Percentiles rank a stretch among this genome's conserved stretches.
phyloP scores from a whole-genome alignment of 2,888 invertebrate species.

The Halictus ligatus region DNA sequence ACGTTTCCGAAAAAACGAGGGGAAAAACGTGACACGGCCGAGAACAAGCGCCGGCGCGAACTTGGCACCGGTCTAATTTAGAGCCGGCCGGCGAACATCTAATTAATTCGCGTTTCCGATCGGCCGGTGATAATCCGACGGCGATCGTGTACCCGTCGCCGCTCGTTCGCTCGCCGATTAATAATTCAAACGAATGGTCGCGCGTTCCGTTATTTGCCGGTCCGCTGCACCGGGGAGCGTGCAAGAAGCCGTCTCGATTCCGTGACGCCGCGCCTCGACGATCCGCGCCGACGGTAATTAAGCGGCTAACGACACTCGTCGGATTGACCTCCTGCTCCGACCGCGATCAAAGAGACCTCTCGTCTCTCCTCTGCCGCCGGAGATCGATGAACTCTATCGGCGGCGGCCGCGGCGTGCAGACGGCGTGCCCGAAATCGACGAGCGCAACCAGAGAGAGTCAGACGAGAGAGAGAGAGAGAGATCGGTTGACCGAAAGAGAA shows the following conservation, averaged over 20 bases:
- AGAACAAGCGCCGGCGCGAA: neutral
- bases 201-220: neutral
- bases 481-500: neutral
- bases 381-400: slow-evolving; percentile 68
- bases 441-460: neutral
- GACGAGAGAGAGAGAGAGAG: neutral
- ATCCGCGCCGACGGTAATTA: slow-evolving; percentile 59
- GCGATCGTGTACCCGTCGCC: neutral
- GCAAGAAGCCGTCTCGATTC: slow-evolving; percentile 20
- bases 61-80: neutral
- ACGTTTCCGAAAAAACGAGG: neutral
- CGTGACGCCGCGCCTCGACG: slow-evolving; percentile 12
- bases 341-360: slow-evolving; percentile 42
- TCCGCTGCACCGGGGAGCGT: neutral
- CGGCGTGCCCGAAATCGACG: slow-evolving; percentile 10
- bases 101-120: slow-evolving; percentile 24
- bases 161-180: neutral
- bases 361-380: slow-evolving; percentile 3
- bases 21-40: neutral
- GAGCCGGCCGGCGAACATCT: neutral
- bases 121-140: slow-evolving; percentile 5
- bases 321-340: slow-evolving; percentile 56
- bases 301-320: slow-evolving; percentile 66
- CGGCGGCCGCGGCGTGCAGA: slow-evolving; percentile 3
- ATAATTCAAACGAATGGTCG: slow-evolving; percentile 7